These are phyloP conservation scores for Caloenas nicobarica DNA, from an alignment of 2,113 vertebrate genomes.

Conservation along the genomic window DNA sequence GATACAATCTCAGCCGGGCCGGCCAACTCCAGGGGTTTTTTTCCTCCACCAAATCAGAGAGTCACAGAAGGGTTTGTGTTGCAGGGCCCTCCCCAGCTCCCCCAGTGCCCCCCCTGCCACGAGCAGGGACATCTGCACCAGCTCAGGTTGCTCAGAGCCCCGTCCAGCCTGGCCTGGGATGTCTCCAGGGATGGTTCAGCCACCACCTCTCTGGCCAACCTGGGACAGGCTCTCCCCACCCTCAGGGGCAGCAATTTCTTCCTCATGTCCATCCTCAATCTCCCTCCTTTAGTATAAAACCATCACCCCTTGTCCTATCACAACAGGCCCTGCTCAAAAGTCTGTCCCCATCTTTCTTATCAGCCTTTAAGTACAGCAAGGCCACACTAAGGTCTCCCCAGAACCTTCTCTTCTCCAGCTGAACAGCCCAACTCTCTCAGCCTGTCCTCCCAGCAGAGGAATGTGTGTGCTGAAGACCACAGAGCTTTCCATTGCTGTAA, in stretches of 20 bases:
- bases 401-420: no score
- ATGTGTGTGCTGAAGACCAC: background rate
- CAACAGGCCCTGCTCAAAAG: background rate
- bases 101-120: fast-evolving
- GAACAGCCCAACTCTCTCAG: background rate
- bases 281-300: background rate
- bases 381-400: fast-evolving
- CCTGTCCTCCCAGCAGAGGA: background rate
- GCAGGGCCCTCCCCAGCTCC: background rate
- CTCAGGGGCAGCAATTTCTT: fast-evolving
- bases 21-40: background rate
- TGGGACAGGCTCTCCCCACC: background rate
- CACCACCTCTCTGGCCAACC: background rate
- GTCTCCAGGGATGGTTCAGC: background rate
- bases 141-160: background rate
- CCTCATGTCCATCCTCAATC: background rate
- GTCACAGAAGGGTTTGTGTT: background rate
- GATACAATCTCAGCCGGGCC: fast-evolving
- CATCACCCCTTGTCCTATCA: fast-evolving
- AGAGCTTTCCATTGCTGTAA: background rate
- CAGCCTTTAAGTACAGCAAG: background rate
- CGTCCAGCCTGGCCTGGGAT: fast-evolving
- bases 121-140: background rate
- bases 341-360: background rate
- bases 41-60: background rate